phyloP scores from a whole-genome alignment of 1,140 invertebrate genomes.

The Sitobion miscanthi region DNA sequence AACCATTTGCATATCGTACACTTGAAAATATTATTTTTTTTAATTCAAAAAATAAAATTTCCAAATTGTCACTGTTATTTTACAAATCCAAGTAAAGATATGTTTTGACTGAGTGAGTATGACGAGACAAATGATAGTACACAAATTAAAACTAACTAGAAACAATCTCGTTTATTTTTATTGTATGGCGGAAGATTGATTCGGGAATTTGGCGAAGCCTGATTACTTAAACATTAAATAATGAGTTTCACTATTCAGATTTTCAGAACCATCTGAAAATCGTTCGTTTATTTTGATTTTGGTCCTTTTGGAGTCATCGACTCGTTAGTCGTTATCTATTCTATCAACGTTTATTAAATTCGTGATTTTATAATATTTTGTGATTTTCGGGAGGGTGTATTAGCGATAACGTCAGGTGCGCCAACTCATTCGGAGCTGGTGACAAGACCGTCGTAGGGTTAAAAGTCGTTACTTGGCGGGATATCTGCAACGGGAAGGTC shows the following conservation, averaged over 20 bases:
- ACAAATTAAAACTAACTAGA: neutral
- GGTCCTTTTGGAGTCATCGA: neutral
- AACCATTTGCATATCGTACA: neutral
- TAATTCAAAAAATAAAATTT: neutral
- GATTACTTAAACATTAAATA: neutral
- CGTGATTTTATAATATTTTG: neutral
- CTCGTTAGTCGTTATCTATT: neutral
- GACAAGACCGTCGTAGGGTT: neutral
- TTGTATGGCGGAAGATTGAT: too few species aligned
- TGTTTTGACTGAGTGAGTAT: neutral
- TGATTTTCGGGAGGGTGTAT: neutral
- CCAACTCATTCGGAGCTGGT: neutral
- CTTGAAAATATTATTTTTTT: neutral
- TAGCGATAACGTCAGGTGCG: neutral
- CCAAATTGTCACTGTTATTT: neutral
- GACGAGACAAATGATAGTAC: neutral
- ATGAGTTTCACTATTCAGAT: too few species aligned
- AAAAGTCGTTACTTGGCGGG: neutral
- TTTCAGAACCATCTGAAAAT: neutral
- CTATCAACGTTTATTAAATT: neutral
- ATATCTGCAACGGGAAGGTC: neutral
- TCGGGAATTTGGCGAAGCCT: too few species aligned
- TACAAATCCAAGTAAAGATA: neutral
- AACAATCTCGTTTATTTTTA: neutral
- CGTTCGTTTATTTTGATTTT: neutral